phyloP scores from a whole-genome alignment of 2,113 vertebrate genomes.

The Myotis yumanensis region DNA sequence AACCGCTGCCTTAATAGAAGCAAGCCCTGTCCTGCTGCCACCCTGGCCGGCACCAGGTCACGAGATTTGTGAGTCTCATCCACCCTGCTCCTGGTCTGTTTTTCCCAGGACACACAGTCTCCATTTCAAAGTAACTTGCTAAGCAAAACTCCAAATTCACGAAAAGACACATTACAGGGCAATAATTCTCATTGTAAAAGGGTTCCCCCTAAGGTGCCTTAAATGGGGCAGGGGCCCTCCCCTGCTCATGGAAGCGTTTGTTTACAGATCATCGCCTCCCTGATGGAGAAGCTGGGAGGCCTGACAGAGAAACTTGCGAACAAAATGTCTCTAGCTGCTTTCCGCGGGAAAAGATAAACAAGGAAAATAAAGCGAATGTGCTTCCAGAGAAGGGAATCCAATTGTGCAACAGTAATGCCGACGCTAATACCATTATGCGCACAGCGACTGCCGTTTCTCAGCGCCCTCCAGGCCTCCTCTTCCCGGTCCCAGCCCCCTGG shows the following conservation, averaged over 20 bases:
- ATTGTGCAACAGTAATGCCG: background rate
- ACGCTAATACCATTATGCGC: accelerated
- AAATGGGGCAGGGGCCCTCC: background rate
- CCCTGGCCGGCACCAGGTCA: background rate
- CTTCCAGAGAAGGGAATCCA: background rate
- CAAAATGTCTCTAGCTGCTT: slow-evolving; percentile 40
- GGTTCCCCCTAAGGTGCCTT: slow-evolving; percentile 61
- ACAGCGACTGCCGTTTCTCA: background rate
- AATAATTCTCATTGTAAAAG: slow-evolving; percentile 67
- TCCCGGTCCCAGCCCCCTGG: too few relatives aligned
- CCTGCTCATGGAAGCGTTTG: slow-evolving; percentile 12
- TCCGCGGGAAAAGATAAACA: slow-evolving; percentile 9
- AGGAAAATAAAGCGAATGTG: background rate
- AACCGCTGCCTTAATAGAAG: background rate
- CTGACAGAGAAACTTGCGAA: slow-evolving; percentile 37
- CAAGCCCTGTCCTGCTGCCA: background rate
- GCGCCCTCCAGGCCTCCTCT: accelerated
- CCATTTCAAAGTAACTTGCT: slow-evolving; percentile 43
- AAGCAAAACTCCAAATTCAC: slow-evolving; percentile 24
- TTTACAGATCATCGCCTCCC: slow-evolving; percentile 64
- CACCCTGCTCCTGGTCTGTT: too few relatives aligned
- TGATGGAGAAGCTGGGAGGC: slow-evolving; percentile 47
- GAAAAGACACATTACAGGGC: background rate
- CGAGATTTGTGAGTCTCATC: background rate
- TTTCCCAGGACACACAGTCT: background rate